Conservation (phyloP, 2,113 vertebrate genomes). For the Callaeas wilsoni region DNA sequence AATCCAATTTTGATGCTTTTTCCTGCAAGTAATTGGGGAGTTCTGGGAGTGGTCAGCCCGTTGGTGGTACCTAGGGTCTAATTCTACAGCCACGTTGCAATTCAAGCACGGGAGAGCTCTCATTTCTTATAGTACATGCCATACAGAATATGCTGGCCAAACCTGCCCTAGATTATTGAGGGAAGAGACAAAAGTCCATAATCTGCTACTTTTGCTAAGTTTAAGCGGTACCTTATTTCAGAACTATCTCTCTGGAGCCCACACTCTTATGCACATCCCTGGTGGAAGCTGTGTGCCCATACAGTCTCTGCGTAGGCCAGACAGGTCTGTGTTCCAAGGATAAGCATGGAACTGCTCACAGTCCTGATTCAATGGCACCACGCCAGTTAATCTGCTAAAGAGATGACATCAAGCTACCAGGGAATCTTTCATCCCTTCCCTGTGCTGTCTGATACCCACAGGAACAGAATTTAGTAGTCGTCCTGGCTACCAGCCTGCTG, state of each 20-base stretch:
- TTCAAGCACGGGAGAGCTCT: not conserved
- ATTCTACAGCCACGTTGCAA: not conserved
- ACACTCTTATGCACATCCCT: accelerated
- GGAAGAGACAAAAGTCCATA: not conserved
- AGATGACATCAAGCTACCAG: not conserved
- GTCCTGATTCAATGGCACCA: not conserved
- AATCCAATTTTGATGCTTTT: not conserved
- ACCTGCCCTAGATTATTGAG: not conserved
- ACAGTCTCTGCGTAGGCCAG: not conserved
- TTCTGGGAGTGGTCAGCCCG: not conserved
- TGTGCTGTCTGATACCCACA: not conserved
- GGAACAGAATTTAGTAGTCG: not conserved
- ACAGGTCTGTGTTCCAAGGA: not conserved
- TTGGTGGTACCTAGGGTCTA: not conserved
- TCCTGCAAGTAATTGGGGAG: not conserved
- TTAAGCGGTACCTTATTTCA: not conserved
- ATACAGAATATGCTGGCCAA: not conserved
- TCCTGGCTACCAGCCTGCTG: not conserved
- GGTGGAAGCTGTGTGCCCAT: not conserved
- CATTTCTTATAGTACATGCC: not conserved
- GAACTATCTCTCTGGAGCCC: not conserved
- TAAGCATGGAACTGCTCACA: not conserved
- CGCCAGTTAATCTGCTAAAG: not conserved
- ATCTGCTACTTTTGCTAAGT: not conserved
- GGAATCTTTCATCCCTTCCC: not conserved